These are phyloP conservation scores for Tiaroga cobitis DNA, from an alignment of 2,797 vertebrate species.

Conservation along the genomic window DNA sequence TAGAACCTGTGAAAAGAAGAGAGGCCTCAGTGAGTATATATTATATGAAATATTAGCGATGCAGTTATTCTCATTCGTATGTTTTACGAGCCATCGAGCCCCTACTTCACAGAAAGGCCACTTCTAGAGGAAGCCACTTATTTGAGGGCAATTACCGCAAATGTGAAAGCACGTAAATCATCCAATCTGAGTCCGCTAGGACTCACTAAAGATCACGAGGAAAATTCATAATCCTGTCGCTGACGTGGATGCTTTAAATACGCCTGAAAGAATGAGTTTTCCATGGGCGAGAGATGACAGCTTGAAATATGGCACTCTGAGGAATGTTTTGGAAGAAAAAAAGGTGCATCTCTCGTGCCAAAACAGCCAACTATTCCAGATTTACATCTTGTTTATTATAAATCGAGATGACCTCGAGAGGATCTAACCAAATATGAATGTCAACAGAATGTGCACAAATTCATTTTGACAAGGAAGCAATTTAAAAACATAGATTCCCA, in stretches of 20 bases:
- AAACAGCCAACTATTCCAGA: constrained; percentile 48
- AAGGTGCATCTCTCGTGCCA: constrained; percentile 51
- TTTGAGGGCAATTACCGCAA: constrained; percentile 53
- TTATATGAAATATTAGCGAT: constrained; percentile 26
- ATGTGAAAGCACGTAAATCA: constrained; percentile 56
- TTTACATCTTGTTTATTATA: constrained; percentile 68
- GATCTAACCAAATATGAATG: constrained; percentile 38
- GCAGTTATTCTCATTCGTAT: constrained; percentile 21
- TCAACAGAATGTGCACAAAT: constrained; percentile 63
- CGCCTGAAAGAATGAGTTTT: constrained; percentile 70
- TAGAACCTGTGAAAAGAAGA: constrained; percentile 84
- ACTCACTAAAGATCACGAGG: constrained; percentile 30
- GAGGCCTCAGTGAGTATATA: constrained; percentile 18
- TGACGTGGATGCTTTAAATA: constrained; percentile 73
- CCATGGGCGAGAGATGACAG: constrained; percentile 72
- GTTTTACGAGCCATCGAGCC: constrained; percentile 41
- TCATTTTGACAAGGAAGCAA: constrained; percentile 64
- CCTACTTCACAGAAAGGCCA: constrained; percentile 42
- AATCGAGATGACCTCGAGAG: constrained; percentile 62
- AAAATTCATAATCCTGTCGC: constrained; percentile 76
- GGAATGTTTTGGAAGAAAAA: constrained; percentile 63
- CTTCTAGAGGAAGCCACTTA: constrained; percentile 49
- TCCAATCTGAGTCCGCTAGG: constrained; percentile 29
- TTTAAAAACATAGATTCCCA: constrained; percentile 68
- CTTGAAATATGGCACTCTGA: constrained; percentile 66